Percentiles rank a stretch among this genome's conserved stretches.
Conservation (phyloP, 2,797 vertebrate species). For the Centroberyx gerrardi region DNA sequence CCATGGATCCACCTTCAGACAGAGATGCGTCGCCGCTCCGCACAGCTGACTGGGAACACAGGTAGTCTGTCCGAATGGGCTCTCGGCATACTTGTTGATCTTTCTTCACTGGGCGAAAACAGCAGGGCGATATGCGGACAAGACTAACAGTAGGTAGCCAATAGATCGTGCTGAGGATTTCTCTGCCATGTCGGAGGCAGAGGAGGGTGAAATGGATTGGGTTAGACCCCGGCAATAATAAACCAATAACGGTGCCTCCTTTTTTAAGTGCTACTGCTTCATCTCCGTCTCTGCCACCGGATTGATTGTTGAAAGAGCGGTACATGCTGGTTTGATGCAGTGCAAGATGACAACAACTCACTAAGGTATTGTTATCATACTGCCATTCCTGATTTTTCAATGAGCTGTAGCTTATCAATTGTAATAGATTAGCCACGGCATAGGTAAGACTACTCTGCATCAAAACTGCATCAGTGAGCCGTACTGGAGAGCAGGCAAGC, state of each 20-base stretch:
- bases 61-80: constrained; percentile 68
- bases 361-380: constrained; percentile 55
- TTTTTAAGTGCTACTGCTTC: constrained; percentile 62
- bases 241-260: constrained; percentile 76
- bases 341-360: constrained; percentile 68
- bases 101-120: constrained; percentile 46
- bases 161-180: constrained; percentile 54
- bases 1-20: constrained; percentile 64
- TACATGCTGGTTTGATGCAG: constrained; percentile 66
- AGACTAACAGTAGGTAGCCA: constrained; percentile 34
- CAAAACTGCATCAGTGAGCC: constrained; percentile 59
- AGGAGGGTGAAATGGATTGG: constrained; percentile 77
- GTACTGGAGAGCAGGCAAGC: constrained; percentile 36
- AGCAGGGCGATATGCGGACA: constrained; percentile 51
- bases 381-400: constrained; percentile 43
- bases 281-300: constrained; percentile 60
- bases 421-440: constrained; percentile 27
- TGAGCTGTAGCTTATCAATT: constrained; percentile 32
- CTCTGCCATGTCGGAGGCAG: constrained; percentile 78
- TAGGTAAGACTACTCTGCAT: constrained; percentile 21
- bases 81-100: constrained; percentile 86
- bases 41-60: constrained; percentile 75
- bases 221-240: constrained; percentile 72
- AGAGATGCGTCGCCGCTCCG: constrained; percentile 71
- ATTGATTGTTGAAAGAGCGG: constrained; percentile 72